A percentile compares a stretch with the other conserved stretches of the same genome.
phyloP scores from a whole-genome alignment of 2,113 vertebrate genomes.

The Neodon shergylaensis region DNA sequence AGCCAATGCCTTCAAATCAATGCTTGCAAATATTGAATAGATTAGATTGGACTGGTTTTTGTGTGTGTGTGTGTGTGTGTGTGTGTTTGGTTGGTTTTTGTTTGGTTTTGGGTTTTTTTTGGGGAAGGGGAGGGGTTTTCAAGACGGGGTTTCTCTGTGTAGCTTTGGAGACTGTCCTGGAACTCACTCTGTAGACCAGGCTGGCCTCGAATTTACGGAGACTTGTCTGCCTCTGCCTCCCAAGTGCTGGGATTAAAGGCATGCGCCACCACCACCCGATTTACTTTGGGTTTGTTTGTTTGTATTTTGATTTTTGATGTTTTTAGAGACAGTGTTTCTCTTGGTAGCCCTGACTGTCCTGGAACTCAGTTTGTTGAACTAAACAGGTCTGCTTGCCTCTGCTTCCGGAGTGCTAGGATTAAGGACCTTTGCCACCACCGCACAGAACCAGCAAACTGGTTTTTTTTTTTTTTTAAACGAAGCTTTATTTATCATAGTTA shows the following conservation, averaged over 20 bases:
- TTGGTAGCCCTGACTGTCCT: background rate
- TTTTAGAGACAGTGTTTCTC: background rate
- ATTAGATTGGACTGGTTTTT: background rate
- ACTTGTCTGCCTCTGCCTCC: no score
- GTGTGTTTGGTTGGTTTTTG: background rate
- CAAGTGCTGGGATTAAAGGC: no score
- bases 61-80: background rate
- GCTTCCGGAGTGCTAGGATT: background rate
- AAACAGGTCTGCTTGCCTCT: background rate
- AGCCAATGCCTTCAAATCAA: background rate
- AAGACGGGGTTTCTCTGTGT: no score
- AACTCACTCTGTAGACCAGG: no score
- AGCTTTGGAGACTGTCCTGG: no score
- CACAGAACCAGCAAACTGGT: background rate
- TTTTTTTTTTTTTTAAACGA: background rate
- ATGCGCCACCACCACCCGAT: no score
- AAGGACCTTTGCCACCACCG: background rate
- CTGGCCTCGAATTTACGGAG: no score
- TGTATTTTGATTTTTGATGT: background rate
- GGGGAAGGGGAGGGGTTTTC: no score
- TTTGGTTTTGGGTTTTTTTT: background rate
- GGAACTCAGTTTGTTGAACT: background rate
- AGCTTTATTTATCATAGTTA: conserved; percentile 3
- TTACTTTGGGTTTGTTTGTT: background rate
- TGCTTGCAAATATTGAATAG: background rate